Base-by-base conservation (phyloP, 1,140 invertebrate genomes). In the Meloidogyne chitwoodi region DNA sequence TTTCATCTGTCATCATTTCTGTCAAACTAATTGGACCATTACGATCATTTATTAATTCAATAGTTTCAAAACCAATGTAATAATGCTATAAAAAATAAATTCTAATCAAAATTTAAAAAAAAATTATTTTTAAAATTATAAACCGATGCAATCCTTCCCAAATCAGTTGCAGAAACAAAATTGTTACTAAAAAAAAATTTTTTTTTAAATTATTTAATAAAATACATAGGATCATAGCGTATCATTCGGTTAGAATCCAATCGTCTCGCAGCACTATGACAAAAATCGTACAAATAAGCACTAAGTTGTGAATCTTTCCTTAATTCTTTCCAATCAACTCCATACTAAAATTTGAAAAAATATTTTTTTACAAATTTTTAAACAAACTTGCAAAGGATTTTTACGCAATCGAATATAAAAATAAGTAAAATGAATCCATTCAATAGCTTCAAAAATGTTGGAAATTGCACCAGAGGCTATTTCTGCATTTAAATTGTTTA, bases 401-500 rank as follows among this genome's bases (percentile, higher is more conserved):
- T 92, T 91, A 79, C 91, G 91, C 92, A 98, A 97, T 82, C 97
- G 90, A 0, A 97, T 93, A 89, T 92, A 96, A 2, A 98, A 88
- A 88, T 99, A 99, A 0, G 95, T 98, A 83, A 98, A 99, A 84
- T 93, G 95, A 0, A 99, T 88, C 97, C 97, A 99, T 87, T 94
- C 92, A 1, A 98, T 93, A 0, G 94, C 97, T 89, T 99, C 97
- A 62, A 93, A 91, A 6, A 99, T 91, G 85, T 94, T 99, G 3
- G 93, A 92, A 61, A 99, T 94, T 26, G 94, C 98, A 11, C 96
- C 96, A 81, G 10, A 97, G 64, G 88, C 81, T 88, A 94, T 93
- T 90, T 99, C 97, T 61, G 96, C 97, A 90, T 99, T 99, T 16
- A 99, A 90, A 90, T 99, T 98, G 88, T 99, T 96, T 10, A 92